Base-by-base conservation (phyloP, 2,888 invertebrate genomes). In the Philopedon plagiatum region DNA sequence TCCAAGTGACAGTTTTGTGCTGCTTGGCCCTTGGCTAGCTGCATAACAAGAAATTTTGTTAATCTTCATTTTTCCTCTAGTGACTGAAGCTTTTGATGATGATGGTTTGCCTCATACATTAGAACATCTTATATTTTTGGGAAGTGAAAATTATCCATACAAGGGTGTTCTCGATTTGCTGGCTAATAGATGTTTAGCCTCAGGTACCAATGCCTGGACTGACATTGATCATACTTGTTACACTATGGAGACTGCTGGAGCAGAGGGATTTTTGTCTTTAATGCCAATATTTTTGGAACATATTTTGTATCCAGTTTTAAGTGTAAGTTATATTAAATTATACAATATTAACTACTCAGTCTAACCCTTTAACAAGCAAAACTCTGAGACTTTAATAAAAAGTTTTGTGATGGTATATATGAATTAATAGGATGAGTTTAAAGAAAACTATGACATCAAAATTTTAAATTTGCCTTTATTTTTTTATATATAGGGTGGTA, bases 141-240 rank as follows among this genome's bases (percentile, higher is more conserved):
- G 97, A 0, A 96, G 96, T 75, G 91, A 96, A 82, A 89, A 93
- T 11, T 97, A 95, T 83, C 96, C 96, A 0, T 96, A 92, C 84
- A 96, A 96, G 85, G 96, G 96, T 3, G 91, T 96, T 54, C 86
- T 97, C 73, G 97, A 97, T 86, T 87, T 96, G 62, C 86, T 96
- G 77, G 96, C 97, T 5, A 97, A 96, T 84, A 89, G 96, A 34
- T 96, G 95, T 81, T 88, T 96, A 81, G 96, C 96, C 1, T 94
- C 94, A 41, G 97, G 97, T 0, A 97, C 97, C 2, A 97, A 97
- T 87, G 97, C 96, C 0, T 93, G 93, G 92, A 97, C 97, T 0
- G 92, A 91, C 81, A 89, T 89, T 0, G 96, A 97, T 84, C 94
- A 96, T 82, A 97, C 97, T 0, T 94, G 93, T 79, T 97, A 97